Percentiles rank a stretch among this genome's conserved stretches.
phyloP scores from a whole-genome alignment of 92 coral and sea anemone species.

The Parazoanthus swiftii region DNA sequence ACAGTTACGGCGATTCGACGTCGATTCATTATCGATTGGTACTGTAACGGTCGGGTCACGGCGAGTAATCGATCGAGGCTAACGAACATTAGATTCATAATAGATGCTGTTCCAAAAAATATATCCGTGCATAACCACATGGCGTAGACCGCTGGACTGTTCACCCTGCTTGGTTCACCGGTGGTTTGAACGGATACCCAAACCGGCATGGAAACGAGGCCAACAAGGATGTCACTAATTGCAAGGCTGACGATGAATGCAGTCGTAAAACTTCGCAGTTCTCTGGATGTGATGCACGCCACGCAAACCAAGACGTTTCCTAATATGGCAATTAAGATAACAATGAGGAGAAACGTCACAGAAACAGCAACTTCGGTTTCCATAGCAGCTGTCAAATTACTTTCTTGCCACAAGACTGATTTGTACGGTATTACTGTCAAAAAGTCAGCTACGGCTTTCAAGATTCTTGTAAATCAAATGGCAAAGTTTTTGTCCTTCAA shows the following conservation, averaged over 20 bases:
- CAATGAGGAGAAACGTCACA: constrained; percentile 51
- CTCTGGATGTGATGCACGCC: constrained; percentile 71
- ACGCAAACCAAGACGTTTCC: constrained; percentile 77
- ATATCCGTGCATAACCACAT: constrained; percentile 64
- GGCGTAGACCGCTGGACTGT: constrained; percentile 57
- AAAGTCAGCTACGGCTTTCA: background rate
- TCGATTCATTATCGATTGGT: constrained; percentile 61
- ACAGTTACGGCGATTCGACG: constrained; percentile 55
- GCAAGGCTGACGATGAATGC: constrained; percentile 76
- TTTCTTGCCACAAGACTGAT: background rate
- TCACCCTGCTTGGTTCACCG: constrained; percentile 47
- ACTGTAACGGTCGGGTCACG: constrained; percentile 66
- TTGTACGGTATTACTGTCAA: background rate
- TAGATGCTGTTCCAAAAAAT: constrained; percentile 66
- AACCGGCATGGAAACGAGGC: constrained; percentile 63
- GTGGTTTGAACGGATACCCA: constrained; percentile 64
- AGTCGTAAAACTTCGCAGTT: constrained; percentile 69
- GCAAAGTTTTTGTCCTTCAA: background rate
- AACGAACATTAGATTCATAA: constrained; percentile 72
- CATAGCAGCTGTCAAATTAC: background rate
- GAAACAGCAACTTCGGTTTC: constrained; percentile 8
- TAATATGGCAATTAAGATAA: constrained; percentile 56
- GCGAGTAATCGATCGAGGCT: constrained; percentile 81
- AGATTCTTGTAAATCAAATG: background rate
- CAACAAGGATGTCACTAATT: constrained; percentile 68